phyloP scores from a whole-genome alignment of 2,113 vertebrate species.

The Donacobius atricapilla region DNA sequence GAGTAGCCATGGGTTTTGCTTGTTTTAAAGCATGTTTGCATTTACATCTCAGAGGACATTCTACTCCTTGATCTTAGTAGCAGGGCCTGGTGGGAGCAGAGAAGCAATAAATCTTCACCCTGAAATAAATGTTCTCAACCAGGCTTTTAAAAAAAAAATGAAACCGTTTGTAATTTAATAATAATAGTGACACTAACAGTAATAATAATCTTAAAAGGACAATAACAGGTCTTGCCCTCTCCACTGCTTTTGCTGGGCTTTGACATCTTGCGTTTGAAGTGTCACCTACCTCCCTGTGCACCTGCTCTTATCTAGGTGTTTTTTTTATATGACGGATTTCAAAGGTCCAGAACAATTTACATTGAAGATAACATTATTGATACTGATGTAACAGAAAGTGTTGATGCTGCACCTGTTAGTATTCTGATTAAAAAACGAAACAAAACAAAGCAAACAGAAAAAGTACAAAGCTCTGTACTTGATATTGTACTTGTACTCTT shows the following conservation, averaged over 20 bases:
- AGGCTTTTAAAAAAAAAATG: not conserved
- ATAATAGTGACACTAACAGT: not conserved
- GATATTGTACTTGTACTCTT: not conserved
- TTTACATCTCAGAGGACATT: not conserved
- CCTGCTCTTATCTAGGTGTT: not conserved
- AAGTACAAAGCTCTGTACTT: not conserved
- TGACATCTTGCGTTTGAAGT: not conserved
- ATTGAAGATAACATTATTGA: not conserved
- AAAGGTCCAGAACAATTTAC: not conserved
- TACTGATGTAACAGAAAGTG: not conserved
- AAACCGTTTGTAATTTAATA: not conserved
- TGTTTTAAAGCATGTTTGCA: not conserved
- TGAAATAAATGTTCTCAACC: not conserved
- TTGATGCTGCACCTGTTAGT: not conserved
- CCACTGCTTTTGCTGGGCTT: not conserved
- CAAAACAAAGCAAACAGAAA: not conserved
- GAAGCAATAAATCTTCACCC: not conserved
- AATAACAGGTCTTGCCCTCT: not conserved
- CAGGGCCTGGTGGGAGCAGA: not conserved
- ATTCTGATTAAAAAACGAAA: too few relatives aligned
- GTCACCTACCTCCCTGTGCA: not conserved
- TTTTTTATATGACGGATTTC: not conserved
- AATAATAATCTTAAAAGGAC: not conserved
- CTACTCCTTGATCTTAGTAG: not conserved
- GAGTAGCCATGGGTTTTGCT: not conserved